These are phyloP conservation scores for Capitulum mitella DNA, from an alignment of 2,888 invertebrate genomes.

Conservation along the genomic window DNA sequence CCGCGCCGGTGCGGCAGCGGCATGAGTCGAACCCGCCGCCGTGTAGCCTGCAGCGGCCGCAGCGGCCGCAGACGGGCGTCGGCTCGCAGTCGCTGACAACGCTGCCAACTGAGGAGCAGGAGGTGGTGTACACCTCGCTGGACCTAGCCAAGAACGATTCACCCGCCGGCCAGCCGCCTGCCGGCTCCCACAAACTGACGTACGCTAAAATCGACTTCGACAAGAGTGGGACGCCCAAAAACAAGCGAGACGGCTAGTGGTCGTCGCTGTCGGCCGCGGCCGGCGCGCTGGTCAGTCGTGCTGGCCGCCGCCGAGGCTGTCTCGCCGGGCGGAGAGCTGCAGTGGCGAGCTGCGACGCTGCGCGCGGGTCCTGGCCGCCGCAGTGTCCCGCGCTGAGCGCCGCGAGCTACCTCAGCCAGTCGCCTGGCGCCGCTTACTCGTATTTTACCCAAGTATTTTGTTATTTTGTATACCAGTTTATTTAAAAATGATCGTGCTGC, in stretches of 20 bases:
- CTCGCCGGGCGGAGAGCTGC: not conserved
- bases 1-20: slow-evolving; percentile 10
- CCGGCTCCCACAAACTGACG: not conserved
- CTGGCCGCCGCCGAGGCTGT: not conserved
- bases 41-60: not conserved
- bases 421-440: not conserved
- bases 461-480: slow-evolving; percentile 13
- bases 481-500: not conserved
- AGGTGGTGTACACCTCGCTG: slow-evolving; percentile 17
- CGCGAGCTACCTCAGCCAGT: not conserved
- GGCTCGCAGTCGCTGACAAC: slow-evolving; percentile 8
- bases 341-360: not conserved
- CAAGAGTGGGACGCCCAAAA: not conserved
- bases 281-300: not conserved
- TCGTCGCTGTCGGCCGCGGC: not conserved
- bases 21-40: slow-evolving; percentile 21
- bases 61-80: not conserved
- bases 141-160: not conserved
- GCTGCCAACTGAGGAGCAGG: slow-evolving; percentile 14
- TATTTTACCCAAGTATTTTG: not conserved
- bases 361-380: not conserved
- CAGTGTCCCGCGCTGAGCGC: not conserved
- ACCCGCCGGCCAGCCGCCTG: not conserved
- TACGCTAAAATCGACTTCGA: slow-evolving; percentile 16
- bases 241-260: not conserved